Base-by-base conservation (phyloP, 2,113 vertebrate genomes). In the Cinclus cinclus region DNA sequence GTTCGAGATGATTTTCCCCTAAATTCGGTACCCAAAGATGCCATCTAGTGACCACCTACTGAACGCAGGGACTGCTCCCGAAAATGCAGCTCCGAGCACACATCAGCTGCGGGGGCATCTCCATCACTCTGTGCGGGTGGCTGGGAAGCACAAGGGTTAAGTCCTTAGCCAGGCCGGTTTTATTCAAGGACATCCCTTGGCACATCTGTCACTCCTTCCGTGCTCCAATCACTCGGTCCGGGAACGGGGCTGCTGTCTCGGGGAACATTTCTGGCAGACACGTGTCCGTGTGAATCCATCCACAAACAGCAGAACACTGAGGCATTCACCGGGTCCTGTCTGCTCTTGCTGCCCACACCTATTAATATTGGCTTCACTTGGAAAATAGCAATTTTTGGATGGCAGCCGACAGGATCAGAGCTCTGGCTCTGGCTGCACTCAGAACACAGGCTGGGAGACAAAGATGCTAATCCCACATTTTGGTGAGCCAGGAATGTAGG, bases 21-120 rank as follows among this genome's bases (percentile, higher is more conserved):
- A 55, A 89, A 84, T 96, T 97, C 53, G 31, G 39, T 70, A 94
- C 95, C 94, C 91, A 95, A 83, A 96, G 93, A 83, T 94, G 96
- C 96, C 97, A 97, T 87, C 97, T 97, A 97, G 95, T 96, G 97
- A 85, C 83, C 94, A 41, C 15, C 28, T 4, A 8, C 65, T 15
- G 89, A 71, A 96, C 9, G 42, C 77, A 71, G 76, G 23, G 30
- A 33, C 15, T 7, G 68, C 46, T 35, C 60, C n/a, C 27, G 49
- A 27, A 2, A 55, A 39, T 0, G 41, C 49, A 25, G 28, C 89
- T 53, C 60, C 7, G 31, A 13, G n/a, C 68, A 5, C 33, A 19
- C 10, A 27, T 3, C 15, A 12, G 1, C 55, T 0, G 19, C n/a
- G 59, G 8, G 8, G 7, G 24, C 35, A 30, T 2, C 9, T 11